Evolutionary conservation across 1,140 invertebrate genomes (phyloP), one percentile per base, ranked within the genome.

Genomic region (Batillaria attramentaria): DNA sequence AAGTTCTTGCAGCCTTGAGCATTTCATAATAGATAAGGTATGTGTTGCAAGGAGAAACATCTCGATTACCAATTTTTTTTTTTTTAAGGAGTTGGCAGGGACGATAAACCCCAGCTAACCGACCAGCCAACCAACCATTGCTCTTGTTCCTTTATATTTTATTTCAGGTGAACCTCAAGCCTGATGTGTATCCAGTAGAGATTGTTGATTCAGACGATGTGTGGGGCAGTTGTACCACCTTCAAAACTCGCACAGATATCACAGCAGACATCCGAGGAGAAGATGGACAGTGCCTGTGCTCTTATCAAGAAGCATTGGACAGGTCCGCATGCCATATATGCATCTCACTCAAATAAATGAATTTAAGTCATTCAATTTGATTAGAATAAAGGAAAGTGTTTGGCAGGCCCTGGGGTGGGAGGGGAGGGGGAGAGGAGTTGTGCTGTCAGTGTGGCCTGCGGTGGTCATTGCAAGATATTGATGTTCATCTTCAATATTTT

Each of bases 151-250:
- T n/a, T n/a, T 39, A 3, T n/a, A 6, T 10, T 5, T 68, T 13
- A 28, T 77, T 37, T 13, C 62, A 77, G 62, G 41, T 74, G 42
- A 46, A 43, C 24, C n/a, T 43, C 8, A 41, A 93, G 3, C 86
- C 91, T 62, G 92, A 95, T 77, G 93, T 94, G 81, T 95, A 95
- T 85, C 92, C 93, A 6, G 92, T 93, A 16, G 50, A 81, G 3
- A 75, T 84, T 16, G 76, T 88, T 3, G 78, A 81, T 18, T 77
- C 84, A 33, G 77, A 82, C 75, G 91, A 91, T 20, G 87, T 94
- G 8, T 91, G 91, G 79, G 95, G 95, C 20, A 96, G 95, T 13
- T 96, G 95, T 88, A 86, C 91, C 0, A 92, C 93, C 20, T 96
- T 94, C 86, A 72, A 93, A 3, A 93, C 89, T 33, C 81, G 92